Base-by-base conservation (phyloP, 2,888 invertebrate species). In the Flexamia atlantica region DNA sequence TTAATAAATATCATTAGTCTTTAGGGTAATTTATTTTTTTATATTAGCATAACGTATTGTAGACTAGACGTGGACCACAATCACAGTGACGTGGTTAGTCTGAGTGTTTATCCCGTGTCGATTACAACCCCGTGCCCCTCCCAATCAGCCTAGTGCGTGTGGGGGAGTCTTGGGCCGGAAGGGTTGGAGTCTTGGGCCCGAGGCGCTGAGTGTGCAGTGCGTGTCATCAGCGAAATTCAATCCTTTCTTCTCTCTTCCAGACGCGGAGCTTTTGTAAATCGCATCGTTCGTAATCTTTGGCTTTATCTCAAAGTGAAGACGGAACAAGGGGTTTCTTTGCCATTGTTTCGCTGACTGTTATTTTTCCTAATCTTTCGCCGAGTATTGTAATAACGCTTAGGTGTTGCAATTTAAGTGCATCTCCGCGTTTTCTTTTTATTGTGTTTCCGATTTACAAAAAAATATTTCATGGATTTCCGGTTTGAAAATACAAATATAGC, bases 171-270 rank as follows among this genome's bases (percentile, higher is more conserved):
- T 68, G 68, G 68, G 1, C 68, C 32, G 36, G 32, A 68, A 32
- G 68, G 68, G 30, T 46, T 30, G 12, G 17, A 68, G 30, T 36
- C 36, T 68, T 14, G 68, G 32, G 30, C 30, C 17, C 32, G n/a
- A n/a, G 32, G 42, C 72, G 68, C 68, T 68, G 68, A 68, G 68
- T 32, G 32, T 68, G 68, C 68, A 68, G 25, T 68, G 68, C 68
- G 32, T 68, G 68, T 68, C 72, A 40, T 72, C 72, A 42, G 72
- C 72, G 42, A 42, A 72, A 72, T 42, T 72, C 72, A 36, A 72
- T 72, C 36, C 36, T 42, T 72, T 42, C 72, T 72, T 72, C 72
- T 42, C 72, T 36, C 42, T 40, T 23, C 23, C 28, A 42, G 72
- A 40, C 36, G 36, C 72, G 23, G 28, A 42, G 72, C 72, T 72